Conservation (phyloP, 2,888 invertebrate genomes). For the Drosophila diplacantha region DNA sequence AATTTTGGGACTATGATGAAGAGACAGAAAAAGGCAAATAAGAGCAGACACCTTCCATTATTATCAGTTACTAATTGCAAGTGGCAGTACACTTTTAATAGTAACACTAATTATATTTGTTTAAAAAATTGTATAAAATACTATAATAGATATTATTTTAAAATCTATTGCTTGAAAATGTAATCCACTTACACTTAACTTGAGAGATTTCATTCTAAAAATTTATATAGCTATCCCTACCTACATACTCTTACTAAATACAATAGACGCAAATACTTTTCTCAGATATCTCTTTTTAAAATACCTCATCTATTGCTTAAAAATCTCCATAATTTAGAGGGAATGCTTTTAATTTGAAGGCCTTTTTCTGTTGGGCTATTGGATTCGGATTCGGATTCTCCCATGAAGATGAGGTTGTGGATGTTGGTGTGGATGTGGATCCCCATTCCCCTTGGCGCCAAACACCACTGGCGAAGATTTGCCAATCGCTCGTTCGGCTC, state of each 20-base stretch:
- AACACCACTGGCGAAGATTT: conserved; percentile 63
- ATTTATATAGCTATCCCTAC: background rate
- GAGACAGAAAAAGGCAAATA: no score
- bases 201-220: background rate
- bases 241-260: conserved; percentile 3
- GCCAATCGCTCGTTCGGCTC: conserved; percentile 57
- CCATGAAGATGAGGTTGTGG: conserved; percentile 21
- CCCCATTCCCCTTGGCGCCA: conserved; percentile 31
- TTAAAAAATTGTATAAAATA: no score
- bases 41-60: no score
- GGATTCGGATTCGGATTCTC: conserved; percentile 25
- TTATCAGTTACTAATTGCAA: no score
- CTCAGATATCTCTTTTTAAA: conserved; percentile 10
- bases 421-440: conserved; percentile 17
- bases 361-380: conserved; percentile 27
- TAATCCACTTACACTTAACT: background rate
- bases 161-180: background rate
- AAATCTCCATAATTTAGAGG: conserved; percentile 22
- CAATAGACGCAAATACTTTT: conserved; percentile 9
- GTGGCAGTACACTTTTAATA: no score
- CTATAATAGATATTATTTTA: no score
- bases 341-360: conserved; percentile 34
- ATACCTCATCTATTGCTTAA: conserved; percentile 10
- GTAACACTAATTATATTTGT: no score
- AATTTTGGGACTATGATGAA: no score